phyloP scores from a whole-genome alignment of 2,113 vertebrate genomes.

The Sprattus sprattus region DNA sequence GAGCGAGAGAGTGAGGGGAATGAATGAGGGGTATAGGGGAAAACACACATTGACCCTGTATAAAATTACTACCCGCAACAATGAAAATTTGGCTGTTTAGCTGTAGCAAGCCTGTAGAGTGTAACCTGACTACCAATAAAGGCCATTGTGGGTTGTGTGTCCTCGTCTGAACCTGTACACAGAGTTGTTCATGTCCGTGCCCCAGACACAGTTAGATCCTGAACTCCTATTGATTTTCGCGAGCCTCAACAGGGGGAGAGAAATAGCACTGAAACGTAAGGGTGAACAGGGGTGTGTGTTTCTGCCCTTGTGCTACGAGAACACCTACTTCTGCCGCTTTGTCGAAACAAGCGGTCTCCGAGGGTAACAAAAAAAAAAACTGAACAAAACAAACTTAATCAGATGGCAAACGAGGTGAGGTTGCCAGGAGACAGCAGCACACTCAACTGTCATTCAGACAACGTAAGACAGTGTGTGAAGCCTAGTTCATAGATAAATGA shows the following conservation, averaged over 20 bases:
- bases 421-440: not conserved
- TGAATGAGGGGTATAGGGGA: not conserved
- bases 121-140: conserved; percentile 38
- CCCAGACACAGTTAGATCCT: conserved; percentile 50
- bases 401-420: conserved; percentile 26
- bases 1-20: not conserved
- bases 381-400: conserved; percentile 27
- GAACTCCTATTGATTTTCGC: conserved; percentile 57
- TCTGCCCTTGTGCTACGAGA: conserved; percentile 50
- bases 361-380: conserved; percentile 33
- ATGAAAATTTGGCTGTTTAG: not conserved
- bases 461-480: too few species aligned
- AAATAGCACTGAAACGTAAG: conserved; percentile 44
- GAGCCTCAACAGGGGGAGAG: conserved; percentile 46
- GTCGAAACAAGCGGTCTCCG: conserved; percentile 40
- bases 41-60: conserved; percentile 6
- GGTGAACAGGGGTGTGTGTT: conserved; percentile 44
- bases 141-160: conserved; percentile 44
- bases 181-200: conserved; percentile 53
- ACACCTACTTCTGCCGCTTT: conserved; percentile 31
- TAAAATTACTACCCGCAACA: not conserved
- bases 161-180: conserved; percentile 58
- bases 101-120: conserved; percentile 22
- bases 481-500: not conserved
- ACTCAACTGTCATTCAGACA: not conserved